Evolutionary conservation across 2,113 vertebrate species (phyloP), one percentile per base, ranked within the genome.

Genomic region (Nipponia nippon): DNA sequence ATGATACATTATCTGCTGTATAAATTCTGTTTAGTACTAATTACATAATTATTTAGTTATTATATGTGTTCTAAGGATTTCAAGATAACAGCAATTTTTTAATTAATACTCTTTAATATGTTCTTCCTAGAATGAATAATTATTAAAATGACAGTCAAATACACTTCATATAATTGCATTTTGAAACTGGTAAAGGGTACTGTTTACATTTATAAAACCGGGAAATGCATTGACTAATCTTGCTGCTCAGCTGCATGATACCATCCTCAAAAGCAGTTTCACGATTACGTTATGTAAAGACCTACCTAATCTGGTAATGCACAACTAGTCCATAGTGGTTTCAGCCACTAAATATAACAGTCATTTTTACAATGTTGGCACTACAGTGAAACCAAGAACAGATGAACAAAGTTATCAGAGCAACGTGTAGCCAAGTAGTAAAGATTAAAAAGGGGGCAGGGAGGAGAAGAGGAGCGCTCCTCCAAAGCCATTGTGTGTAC

Each of bases 41-140:
- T 72, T 75, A 56, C 12, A 19, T 73, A 73, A 93, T 29, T 10
- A 67, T 58, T 88, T 84, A 52, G 71, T 53, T 95, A 87, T 40
- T 69, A 55, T 30, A 75, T 16, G 12, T 56, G n/a, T 73, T 82
- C 21, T 73, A 89, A 59, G 70, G 88, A 69, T 77, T 82, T 70
- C 53, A 78, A 89, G 80, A 91, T 36, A 73, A 73, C 10, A 70
- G 38, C n/a, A 78, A 67, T 49, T 78, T 94, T 88, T 53, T 46
- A 44, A 82, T 91, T 85, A 88, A 27, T 73, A 18, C 47, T 61
- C 34, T 42, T 42, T 65, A 86, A 69, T 56, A n/a, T 16, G 21
- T 62, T 87, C 88, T 85, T 93, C 42, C 90, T 90, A 92, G 52
- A 83, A 73, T 77, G 49, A 77, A 34, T 70, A 85, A 82, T 88